Conservation (phyloP, 2,113 vertebrate genomes). For the Amphiprion percula region DNA sequence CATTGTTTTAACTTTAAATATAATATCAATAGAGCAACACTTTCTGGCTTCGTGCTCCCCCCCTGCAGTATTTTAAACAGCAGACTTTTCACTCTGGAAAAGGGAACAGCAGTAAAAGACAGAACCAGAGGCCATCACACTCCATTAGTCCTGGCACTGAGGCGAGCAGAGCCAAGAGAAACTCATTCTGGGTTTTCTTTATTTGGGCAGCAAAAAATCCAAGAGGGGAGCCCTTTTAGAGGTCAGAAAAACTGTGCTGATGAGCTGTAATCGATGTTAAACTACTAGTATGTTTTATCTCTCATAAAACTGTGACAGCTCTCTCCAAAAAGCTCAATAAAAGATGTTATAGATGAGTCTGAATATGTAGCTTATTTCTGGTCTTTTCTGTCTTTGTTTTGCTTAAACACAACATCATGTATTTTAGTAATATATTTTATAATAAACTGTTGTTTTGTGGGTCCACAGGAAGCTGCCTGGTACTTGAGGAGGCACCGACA, state of each 20-base stretch:
- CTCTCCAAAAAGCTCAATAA: too few species aligned
- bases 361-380: not conserved
- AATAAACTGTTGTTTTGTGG: conserved; percentile 21
- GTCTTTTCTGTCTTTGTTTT: not conserved
- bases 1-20: too few species aligned
- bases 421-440: too few species aligned
- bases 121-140: conserved; percentile 12
- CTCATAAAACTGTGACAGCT: not conserved
- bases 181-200: not conserved
- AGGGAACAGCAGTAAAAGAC: conserved; percentile 36
- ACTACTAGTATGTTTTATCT: not conserved
- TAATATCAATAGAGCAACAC: too few species aligned
- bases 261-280: too few species aligned
- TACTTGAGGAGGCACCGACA: conserved; percentile 89
- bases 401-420: too few species aligned
- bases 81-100: conserved; percentile 12
- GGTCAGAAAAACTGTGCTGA: too few species aligned
- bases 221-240: not conserved
- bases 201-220: not conserved
- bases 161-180: not conserved
- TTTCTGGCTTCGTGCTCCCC: too few species aligned
- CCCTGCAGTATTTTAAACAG: not conserved
- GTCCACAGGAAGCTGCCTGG: conserved; percentile 82
- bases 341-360: too few species aligned
- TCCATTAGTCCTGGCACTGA: conserved; percentile 28